Evolutionary conservation across 2,888 invertebrate genomes (phyloP), one percentile per base, ranked within the genome.

Genomic region (Drosophila suboccidentalis): DNA sequence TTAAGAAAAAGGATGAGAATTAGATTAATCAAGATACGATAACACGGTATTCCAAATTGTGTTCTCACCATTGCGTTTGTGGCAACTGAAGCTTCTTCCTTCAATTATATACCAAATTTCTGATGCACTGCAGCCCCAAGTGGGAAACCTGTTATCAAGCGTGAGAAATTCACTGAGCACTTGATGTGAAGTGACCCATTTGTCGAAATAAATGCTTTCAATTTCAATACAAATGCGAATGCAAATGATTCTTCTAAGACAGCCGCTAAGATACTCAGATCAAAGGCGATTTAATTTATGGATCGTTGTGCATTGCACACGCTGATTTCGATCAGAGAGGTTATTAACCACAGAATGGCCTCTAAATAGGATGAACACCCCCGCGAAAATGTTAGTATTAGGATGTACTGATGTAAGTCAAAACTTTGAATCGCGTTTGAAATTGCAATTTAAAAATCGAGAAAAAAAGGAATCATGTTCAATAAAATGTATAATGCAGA

Each of bases 101-200:
- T 73, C 76, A 75, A 66, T 58, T 84, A 66, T 89, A 90, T 90
- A 90, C 73, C 51, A 58, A 63, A 65, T 50, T 6, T 32, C 4
- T 13, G 50, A 34, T 62, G 55, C 43, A 63, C 38, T 71, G 69
- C 81, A 87, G 22, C 46, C 59, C 43, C 41, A 72, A 46, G 63
- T 43, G 43, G 8, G 6, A 47, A 90, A 88, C 90, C 87, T 36
- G 89, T 82, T 82, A 43, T 15, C 53, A 53, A 81, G 67, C 90
- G 86, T 87, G 86, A 87, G 90, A 87, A 86, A 73, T 70, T 43
- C 55, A 63, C 50, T 67, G 29, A 47, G 38, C 57, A 68, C 62
- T 71, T 66, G 41, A 64, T 70, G 63, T 68, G 41, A 64, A 68
- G 63, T 70, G 86, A 85, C 73, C 79, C 79, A 87, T 85, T 89